Evolutionary conservation across 2,888 invertebrate species (phyloP).

Genomic region (Seira ritae): DNA sequence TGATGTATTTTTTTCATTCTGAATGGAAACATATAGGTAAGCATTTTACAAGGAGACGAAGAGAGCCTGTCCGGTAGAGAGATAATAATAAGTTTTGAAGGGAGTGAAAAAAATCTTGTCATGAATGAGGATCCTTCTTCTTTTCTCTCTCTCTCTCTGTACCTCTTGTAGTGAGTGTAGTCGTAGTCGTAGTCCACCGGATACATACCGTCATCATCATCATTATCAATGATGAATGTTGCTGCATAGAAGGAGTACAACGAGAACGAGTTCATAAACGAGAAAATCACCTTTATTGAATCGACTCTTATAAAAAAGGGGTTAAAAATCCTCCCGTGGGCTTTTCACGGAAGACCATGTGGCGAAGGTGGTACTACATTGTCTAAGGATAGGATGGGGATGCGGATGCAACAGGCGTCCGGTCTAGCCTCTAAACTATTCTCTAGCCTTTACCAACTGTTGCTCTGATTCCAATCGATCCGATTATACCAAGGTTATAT

Average conservation of each 20-base stretch:
- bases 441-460: slow-evolving; percentile 15
- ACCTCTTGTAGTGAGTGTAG: not conserved
- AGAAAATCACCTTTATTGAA: slow-evolving; percentile 14
- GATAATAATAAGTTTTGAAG: slow-evolving; percentile 17
- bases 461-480: not conserved
- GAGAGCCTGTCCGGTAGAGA: not conserved
- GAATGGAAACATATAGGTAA: not conserved
- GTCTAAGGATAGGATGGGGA: not conserved
- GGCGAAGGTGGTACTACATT: not conserved
- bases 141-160: not conserved
- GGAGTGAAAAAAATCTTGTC: slow-evolving; percentile 17
- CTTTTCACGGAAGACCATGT: slow-evolving; percentile 4
- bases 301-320: not conserved
- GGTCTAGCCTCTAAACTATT: not conserved
- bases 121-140: slow-evolving; percentile 20
- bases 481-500: not conserved
- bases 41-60: not conserved
- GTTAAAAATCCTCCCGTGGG: not conserved
- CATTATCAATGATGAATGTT: slow-evolving; percentile 23
- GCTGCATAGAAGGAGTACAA: not conserved
- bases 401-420: slow-evolving; percentile 21
- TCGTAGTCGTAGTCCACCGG: slow-evolving; percentile 8
- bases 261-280: not conserved
- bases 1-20: not conserved
- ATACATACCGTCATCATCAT: slow-evolving; percentile 17